Percentiles rank a stretch among this genome's conserved stretches.
These are phyloP conservation scores for Drosophila sproati DNA, from an alignment of 1,140 invertebrate genomes.

Conservation along the genomic window DNA sequence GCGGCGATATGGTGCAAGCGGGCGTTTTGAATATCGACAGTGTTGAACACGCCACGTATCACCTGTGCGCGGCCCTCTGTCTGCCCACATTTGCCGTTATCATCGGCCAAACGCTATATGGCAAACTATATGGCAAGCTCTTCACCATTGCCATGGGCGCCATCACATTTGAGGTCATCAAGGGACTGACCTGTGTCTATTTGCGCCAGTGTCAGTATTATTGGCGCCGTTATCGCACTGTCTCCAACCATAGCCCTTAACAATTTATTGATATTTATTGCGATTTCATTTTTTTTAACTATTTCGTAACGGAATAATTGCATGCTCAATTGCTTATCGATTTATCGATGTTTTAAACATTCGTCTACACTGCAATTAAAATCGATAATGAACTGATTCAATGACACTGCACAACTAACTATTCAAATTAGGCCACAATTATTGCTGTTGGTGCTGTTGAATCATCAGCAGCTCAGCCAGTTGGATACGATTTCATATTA, in stretches of 20 bases:
- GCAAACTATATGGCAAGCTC: constrained; percentile 24
- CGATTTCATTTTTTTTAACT: too few relatives aligned
- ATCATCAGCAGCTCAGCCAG: too few relatives aligned
- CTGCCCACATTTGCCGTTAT: constrained; percentile 57
- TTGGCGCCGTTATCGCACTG: constrained; percentile 41
- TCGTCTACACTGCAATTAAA: too few relatives aligned
- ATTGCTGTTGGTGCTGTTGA: too few relatives aligned
- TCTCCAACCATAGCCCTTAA: constrained; percentile 33
- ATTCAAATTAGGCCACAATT: too few relatives aligned
- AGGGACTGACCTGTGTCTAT: constrained; percentile 52
- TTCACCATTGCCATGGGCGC: constrained; percentile 51
- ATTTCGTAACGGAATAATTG: too few relatives aligned
- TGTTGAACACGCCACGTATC: constrained; percentile 38
- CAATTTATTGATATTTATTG: background rate
- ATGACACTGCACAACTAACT: too few relatives aligned
- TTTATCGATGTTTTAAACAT: too few relatives aligned
- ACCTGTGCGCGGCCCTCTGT: constrained; percentile 56
- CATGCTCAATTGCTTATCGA: too few relatives aligned
- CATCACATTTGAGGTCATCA: constrained; percentile 52
- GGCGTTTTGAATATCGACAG: constrained; percentile 17
- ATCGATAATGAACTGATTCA: too few relatives aligned
- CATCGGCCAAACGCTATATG: constrained; percentile 44
- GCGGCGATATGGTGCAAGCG: constrained; percentile 27
- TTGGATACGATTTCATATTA: too few relatives aligned
- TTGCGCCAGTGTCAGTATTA: constrained; percentile 48